Base-by-base conservation (phyloP, 2,888 invertebrate species). In the Metacarcinus magister region DNA sequence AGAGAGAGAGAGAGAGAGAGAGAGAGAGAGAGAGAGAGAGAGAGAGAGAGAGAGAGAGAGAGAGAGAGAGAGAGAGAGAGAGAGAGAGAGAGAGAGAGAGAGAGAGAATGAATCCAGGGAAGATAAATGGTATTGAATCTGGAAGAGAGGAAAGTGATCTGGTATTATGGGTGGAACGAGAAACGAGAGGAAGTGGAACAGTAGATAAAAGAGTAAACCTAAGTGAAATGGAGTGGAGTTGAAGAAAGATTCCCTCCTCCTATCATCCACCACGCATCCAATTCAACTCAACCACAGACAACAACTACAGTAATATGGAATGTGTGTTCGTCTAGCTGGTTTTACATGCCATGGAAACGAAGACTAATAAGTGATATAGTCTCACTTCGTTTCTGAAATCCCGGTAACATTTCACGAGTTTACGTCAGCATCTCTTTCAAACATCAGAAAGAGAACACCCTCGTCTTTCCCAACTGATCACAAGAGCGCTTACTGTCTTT, bases 81-180 rank as follows among this genome's bases (percentile, higher is more conserved):
- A 67, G 67, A 67, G n/a, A n/a, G n/a, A n/a, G 67, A 67, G 67
- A 67, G 67, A 67, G 67, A 67, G 67, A 67, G 67, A 67, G 67
- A 67, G 67, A 67, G 67, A 67, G 67, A 67, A 23, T 16, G 67
- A 67, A n/a, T 23, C 23, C 67, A 23, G 4, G 67, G 23, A 16
- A 67, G 67, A 67, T 19, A 19, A 19, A 67, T 67, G n/a, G 67
- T 67, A 67, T 54, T 54, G 54, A 54, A 54, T 54, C 54, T 54
- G 54, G 54, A 54, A 54, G 54, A 54, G 54, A 16, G 54, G 54
- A 7, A 54, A 7, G 54, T 54, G 54, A 54, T 54, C 54, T 10
- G 54, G 54, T 54, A 54, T 54, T 54, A 54, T 54, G 54, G 54
- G 54, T 5, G n/a, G 67, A 67, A n/a, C 19, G 67, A 67, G 67